Evolutionary conservation across 2,113 vertebrate species (phyloP), one percentile per base, ranked within the genome.

Genomic region (Bos javanicus): DNA sequence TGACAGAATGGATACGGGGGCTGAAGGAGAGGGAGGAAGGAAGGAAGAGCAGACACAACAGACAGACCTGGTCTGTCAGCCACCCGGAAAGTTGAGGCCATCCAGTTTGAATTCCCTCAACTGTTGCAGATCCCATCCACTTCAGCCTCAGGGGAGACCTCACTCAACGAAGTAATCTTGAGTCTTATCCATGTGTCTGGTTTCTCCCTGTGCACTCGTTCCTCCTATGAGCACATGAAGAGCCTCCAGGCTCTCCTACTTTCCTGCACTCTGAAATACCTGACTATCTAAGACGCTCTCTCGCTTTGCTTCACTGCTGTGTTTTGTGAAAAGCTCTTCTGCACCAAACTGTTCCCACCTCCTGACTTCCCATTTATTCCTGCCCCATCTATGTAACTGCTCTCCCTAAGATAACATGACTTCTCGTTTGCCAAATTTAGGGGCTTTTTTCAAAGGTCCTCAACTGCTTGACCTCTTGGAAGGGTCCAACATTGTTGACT

Each of bases 391-490:
- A 39, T 19, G 52, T 95, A 57, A 39, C 36, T 96, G 50, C 36
- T 93, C 12, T 93, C 57, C n/a, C 46, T 59, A 33, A 80, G 64
- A 82, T 54, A 84, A 95, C 95, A 82, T 62, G 85, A 59, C 74
- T 59, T 67, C 84, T 96, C 39, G 36, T 15, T 81, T 94, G 54
- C 84, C 94, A 92, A 56, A 81, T 80, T 48, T 74, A 67, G 90
- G 82, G 57, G 25, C n/a, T 71, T 83, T 94, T 95, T 76, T 59
- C 33, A 6, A 48, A 94, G 87, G 12, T 76, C 87, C 30, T 90
- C 74, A 84, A 71, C 46, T 60, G 87, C 85, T 87, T 90, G 90
- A 87, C 46, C 52, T 95, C 88, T 95, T 97, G 36, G 85, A 85
- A 93, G 33, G 52, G 59, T 80, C 71, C 57, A 48, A 91, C 57